Evolutionary conservation across 2,797 vertebrate species (phyloP), one percentile per base, ranked within the genome.

Genomic region (Ceryle rudis): DNA sequence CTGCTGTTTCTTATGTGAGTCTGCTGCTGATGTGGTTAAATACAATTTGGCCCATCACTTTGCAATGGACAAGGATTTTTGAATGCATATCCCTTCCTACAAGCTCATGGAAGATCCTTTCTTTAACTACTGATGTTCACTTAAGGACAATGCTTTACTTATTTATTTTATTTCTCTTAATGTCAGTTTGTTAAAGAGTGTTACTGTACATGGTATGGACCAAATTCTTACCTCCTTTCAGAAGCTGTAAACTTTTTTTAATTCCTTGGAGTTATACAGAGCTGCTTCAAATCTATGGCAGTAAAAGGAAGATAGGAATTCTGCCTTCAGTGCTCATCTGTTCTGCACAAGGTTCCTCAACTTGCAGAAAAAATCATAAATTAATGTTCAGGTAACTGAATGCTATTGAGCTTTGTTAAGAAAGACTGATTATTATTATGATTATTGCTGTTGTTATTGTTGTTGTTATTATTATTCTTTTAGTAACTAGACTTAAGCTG

Each of bases 11-110:
- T 90, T 64, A 71, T 95, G 81, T 65, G 52, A 65, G 17, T 47
- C 41, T 89, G 71, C 46, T 94, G 93, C 81, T 94, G 78, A 85
- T 91, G 78, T 71, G 35, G 90, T 86, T 92, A 73, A 94, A 82
- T 61, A 85, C 46, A 74, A 61, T 69, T 89, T 85, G 58, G 51
- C 35, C 67, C 35, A 67, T 80, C 0, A 0, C 37, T 91, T 71
- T 67, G 44, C 74, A 93, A 47, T 11, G 52, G 41, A 35, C 67
- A 67, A 49, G 29, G 54, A 47, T 49, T 70, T 86, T 41, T 47
- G 28, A 90, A 75, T 28, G 31, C 15, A 29, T 33, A 47, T 41
- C 2, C 1, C 31, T 93, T 86, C 49, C n/a, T 51, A 35, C 3
- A 89, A 47, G 29, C 17, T 79, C 5, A 51, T 2, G 58, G 65